A percentile compares a stretch with the other conserved stretches of the same genome.
phyloP scores from a whole-genome alignment of 2,113 vertebrate genomes.

The Myodes glareolus region DNA sequence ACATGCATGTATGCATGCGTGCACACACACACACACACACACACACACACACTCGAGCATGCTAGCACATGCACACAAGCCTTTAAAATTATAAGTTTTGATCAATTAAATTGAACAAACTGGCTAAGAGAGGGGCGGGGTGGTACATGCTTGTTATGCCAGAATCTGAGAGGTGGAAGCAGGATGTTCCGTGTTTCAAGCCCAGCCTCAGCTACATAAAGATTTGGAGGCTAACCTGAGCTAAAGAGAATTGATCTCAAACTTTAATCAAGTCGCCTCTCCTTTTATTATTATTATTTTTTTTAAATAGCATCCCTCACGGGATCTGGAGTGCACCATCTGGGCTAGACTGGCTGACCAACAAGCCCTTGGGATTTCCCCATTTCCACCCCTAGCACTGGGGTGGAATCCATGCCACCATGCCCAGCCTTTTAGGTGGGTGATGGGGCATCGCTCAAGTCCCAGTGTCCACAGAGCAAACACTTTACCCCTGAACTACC shows the following conservation, averaged over 20 bases:
- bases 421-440: neutral
- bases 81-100: neutral
- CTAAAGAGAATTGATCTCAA: neutral
- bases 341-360: neutral
- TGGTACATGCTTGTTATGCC: neutral
- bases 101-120: conserved; percentile 22
- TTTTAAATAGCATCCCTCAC: neutral
- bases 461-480: too few relatives aligned
- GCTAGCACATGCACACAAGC: neutral
- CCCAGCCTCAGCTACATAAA: neutral
- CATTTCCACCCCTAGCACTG: neutral
- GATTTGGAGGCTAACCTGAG: neutral
- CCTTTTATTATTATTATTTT: too few relatives aligned
- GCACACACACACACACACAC: neutral
- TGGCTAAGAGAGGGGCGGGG: neutral
- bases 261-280: neutral
- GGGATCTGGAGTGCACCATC: neutral
- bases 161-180: neutral
- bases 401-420: neutral
- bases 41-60: neutral
- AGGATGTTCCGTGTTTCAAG: neutral
- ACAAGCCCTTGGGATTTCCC: too few relatives aligned
- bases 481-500: neutral
- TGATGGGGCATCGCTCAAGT: neutral
- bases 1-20: neutral